phyloP scores from a whole-genome alignment of 2,797 vertebrate genomes.

The Myotis daubentonii region DNA sequence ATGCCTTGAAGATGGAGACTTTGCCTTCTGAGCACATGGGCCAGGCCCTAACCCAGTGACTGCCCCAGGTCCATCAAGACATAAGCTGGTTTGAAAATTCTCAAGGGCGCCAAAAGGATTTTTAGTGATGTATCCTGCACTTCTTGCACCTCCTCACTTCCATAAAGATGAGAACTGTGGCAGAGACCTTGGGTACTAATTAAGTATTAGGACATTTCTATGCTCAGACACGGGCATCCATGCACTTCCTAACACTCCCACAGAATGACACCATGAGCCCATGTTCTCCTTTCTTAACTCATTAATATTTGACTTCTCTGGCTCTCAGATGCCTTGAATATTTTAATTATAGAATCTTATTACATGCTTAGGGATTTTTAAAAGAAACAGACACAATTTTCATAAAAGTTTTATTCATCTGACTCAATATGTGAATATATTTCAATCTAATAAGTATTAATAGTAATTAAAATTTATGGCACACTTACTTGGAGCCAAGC shows the following conservation, averaged over 20 bases:
- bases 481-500: conserved; percentile 8
- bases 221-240: not conserved
- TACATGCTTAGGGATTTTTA: conserved; percentile 74
- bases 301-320: conserved; percentile 78
- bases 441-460: conserved; percentile 67
- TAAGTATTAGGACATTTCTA: conserved; percentile 31
- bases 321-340: conserved; percentile 67
- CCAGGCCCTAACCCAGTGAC: not conserved
- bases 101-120: conserved; percentile 48
- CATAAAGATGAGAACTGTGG: conserved; percentile 13
- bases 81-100: conserved; percentile 21
- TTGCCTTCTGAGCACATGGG: not conserved
- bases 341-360: conserved; percentile 79
- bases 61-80: not conserved
- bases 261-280: not conserved
- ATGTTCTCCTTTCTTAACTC: conserved; percentile 51
- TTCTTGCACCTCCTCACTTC: not conserved
- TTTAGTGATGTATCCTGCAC: not conserved
- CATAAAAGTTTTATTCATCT: conserved; percentile 72
- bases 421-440: conserved; percentile 65
- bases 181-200: conserved; percentile 52
- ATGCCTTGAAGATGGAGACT: not conserved
- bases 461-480: conserved; percentile 70
- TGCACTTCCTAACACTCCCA: not conserved
- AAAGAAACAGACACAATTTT: conserved; percentile 71